Evolutionary conservation across 2,113 vertebrate genomes (phyloP), one percentile per base, ranked within the genome.

Genomic region (Procavia capensis): DNA sequence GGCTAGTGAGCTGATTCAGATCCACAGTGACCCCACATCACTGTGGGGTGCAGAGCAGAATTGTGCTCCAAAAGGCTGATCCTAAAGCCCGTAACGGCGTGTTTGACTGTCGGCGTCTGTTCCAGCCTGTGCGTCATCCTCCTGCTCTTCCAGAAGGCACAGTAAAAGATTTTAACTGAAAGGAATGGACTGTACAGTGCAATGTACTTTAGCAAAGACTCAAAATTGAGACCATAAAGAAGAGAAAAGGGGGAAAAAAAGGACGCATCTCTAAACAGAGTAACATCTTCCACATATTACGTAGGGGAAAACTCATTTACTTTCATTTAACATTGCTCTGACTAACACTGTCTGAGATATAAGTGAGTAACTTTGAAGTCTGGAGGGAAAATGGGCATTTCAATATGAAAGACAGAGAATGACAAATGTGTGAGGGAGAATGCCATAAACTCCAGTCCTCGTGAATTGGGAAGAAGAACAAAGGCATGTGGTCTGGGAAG

Each of bases 381-480:
- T 14, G 75, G 63, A 94, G 63, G 80, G 47, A 96, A 96, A 92
- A 84, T 64, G 54, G 85, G 83, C 96, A 95, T 93, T 95, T 68
- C 94, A 80, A 80, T 90, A 90, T 96, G 91, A 96, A 96, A 98
- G 95, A 76, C 75, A 76, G 22, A 92, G 85, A 88, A 95, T 93
- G 94, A 96, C 95, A 93, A 95, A 96, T 96, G 92, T 87, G 43
- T 50, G 68, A 88, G 83, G 70, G 43, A 85, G 57, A 87, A 85
- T 84, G 92, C 83, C 82, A 41, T 66, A 68, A 94, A 96, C 63
- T 59, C 29, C 75, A 80, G 36, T 20, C 29, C 88, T 94, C 74
- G n/a, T 84, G 94, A 95, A 94, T 91, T 88, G 93, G 90, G 87
- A 91, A 47, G 36, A 75, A 95, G 95, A 97, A 95, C 96, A 96